These are phyloP conservation scores for Pongo pygmaeus DNA, from an alignment of 2,113 vertebrate species.

Conservation along the genomic window DNA sequence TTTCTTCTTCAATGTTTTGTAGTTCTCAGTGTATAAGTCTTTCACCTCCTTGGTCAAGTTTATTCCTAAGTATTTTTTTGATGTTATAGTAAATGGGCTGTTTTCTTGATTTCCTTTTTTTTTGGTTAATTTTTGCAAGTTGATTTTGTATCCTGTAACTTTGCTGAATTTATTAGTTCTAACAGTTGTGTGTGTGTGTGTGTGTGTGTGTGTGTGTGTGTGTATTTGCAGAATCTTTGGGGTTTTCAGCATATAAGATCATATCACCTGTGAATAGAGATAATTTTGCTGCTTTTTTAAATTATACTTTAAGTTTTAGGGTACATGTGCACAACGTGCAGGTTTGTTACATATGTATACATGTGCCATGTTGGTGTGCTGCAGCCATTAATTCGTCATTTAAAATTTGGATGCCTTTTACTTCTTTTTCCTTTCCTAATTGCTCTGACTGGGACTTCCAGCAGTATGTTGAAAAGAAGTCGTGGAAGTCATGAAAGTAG, in stretches of 20 bases:
- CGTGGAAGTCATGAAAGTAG: not conserved
- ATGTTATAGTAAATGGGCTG: not conserved
- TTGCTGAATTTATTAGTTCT: not conserved
- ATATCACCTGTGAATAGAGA: not conserved
- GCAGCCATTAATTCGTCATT: too few relatives aligned
- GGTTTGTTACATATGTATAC: too few relatives aligned
- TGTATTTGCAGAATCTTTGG: not conserved
- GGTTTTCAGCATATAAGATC: not conserved
- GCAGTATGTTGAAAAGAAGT: not conserved
- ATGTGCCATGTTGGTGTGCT: too few relatives aligned
- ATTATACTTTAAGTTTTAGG: too few relatives aligned
- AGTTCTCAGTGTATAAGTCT: not conserved
- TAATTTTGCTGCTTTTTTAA: not conserved
- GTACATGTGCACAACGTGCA: too few relatives aligned
- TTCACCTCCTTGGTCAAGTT: not conserved
- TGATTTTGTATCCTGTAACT: not conserved
- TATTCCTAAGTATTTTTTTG: constrained; percentile 12
- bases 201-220: not conserved
- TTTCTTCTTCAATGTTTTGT: not conserved
- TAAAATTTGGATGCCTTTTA: not conserved
- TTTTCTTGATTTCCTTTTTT: not conserved
- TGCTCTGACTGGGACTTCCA: not conserved
- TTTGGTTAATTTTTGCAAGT: not conserved
- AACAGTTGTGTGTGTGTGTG: not conserved
- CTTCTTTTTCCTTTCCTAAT: not conserved